A percentile compares a stretch with the other conserved stretches of the same genome.
Conservation (phyloP, 2,797 vertebrate genomes). For the Pipistrellus kuhlii region DNA sequence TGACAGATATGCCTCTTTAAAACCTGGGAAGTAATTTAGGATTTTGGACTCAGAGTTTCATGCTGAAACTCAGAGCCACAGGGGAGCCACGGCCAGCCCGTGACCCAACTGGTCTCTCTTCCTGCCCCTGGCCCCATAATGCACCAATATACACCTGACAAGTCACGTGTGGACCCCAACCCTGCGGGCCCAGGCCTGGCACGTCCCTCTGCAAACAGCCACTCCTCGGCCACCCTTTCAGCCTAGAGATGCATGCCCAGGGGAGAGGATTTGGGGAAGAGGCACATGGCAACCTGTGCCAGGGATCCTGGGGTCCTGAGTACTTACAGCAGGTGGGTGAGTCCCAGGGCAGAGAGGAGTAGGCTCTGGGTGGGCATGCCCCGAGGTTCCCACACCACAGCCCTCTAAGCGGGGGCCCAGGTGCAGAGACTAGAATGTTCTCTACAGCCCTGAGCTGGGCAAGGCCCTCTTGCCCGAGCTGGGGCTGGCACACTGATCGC, state of each 20-base stretch:
- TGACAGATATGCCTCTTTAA: neutral
- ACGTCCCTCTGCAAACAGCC: neutral
- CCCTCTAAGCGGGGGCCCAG: neutral
- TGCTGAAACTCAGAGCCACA: neutral
- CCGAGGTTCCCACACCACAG: neutral
- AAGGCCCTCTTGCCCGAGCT: neutral
- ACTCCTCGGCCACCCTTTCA: neutral
- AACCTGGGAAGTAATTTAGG: neutral
- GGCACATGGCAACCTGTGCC: too few species aligned
- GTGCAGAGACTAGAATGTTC: neutral
- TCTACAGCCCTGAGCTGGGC: neutral
- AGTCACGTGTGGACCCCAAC: neutral
- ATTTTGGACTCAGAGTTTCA: neutral
- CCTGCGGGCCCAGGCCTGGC: neutral
- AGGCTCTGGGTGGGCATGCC: neutral
- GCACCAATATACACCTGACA: neutral
- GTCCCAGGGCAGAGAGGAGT: neutral
- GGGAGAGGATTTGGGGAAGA: neutral
- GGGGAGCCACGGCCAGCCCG: neutral
- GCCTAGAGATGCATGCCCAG: neutral
- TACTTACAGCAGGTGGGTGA: neutral
- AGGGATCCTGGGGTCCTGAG: neutral
- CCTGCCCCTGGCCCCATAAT: rapidly evolving
- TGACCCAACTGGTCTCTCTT: neutral
- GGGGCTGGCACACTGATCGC: rapidly evolving